phyloP scores from a whole-genome alignment of 2,888 invertebrate genomes.

The Hermaeophaga mercurialis region DNA sequence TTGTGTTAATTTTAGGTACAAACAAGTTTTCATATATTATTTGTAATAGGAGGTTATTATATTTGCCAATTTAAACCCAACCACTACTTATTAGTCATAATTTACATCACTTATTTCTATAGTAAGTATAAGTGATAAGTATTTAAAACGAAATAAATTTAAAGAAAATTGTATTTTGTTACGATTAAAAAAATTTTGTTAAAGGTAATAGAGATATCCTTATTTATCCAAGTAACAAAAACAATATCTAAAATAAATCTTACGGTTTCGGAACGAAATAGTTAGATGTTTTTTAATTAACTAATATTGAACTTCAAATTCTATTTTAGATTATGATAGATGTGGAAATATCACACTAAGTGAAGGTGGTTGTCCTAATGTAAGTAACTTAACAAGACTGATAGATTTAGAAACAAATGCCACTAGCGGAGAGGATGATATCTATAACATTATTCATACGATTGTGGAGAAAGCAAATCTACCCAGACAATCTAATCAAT shows the following conservation, averaged over 20 bases:
- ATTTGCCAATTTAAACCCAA: conserved; percentile 42
- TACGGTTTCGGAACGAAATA: no score
- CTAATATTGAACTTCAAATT: no score
- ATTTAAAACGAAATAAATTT: no score
- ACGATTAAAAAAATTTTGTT: no score
- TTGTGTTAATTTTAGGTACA: conserved; percentile 45
- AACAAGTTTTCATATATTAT: conserved; percentile 45
- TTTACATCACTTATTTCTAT: conserved; percentile 51
- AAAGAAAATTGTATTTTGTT: no score
- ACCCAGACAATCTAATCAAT: conserved; percentile 35
- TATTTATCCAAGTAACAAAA: no score
- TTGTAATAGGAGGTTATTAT: conserved; percentile 43
- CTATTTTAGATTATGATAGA: conserved; percentile 35
- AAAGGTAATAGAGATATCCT: no score
- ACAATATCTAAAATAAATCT: no score
- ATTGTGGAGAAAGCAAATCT: conserved; percentile 36
- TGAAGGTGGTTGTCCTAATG: conserved; percentile 25
- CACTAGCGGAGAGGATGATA: conserved; percentile 25
- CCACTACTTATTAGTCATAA: conserved; percentile 39
- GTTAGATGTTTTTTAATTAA: no score
- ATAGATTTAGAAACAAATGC: conserved; percentile 18
- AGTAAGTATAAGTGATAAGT: conserved; percentile 46
- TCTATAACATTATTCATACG: conserved; percentile 37
- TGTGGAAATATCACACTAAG: conserved; percentile 34
- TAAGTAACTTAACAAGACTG: conserved; percentile 5